These are phyloP conservation scores for Machimus atricapillus DNA, from an alignment of 2,888 invertebrate genomes.

Conservation along the genomic window DNA sequence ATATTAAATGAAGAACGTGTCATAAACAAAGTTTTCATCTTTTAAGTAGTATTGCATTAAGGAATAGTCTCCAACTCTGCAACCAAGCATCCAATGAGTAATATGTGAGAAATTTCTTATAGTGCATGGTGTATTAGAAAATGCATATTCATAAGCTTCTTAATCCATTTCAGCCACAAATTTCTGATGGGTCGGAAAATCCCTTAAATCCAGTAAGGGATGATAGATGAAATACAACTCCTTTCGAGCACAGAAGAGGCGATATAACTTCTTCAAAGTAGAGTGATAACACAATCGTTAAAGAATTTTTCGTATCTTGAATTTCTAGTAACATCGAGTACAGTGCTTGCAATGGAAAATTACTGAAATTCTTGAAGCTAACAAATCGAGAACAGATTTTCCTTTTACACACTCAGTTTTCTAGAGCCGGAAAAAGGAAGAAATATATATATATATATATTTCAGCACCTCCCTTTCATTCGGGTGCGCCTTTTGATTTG, in stretches of 20 bases:
- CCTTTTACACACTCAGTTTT: not conserved
- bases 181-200: not conserved
- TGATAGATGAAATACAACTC: not conserved
- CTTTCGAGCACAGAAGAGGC: not conserved
- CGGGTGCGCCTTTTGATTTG: not conserved
- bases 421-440: not conserved
- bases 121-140: not conserved
- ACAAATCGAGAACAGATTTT: not conserved
- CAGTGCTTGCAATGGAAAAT: not conserved
- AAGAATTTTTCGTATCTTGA: not conserved
- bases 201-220: not conserved
- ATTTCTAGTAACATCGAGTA: not conserved
- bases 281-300: not conserved
- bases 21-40: not conserved
- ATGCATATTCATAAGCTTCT: not conserved
- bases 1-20: not conserved
- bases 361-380: not conserved
- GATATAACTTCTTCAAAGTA: not conserved
- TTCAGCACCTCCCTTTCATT: not conserved
- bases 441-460: too few species aligned
- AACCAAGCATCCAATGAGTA: not conserved
- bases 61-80: not conserved
- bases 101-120: not conserved
- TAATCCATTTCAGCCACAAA: not conserved
- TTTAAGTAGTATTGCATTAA: not conserved